phyloP scores from a whole-genome alignment of 2,888 invertebrate genomes.

The Campoplex capitator region DNA sequence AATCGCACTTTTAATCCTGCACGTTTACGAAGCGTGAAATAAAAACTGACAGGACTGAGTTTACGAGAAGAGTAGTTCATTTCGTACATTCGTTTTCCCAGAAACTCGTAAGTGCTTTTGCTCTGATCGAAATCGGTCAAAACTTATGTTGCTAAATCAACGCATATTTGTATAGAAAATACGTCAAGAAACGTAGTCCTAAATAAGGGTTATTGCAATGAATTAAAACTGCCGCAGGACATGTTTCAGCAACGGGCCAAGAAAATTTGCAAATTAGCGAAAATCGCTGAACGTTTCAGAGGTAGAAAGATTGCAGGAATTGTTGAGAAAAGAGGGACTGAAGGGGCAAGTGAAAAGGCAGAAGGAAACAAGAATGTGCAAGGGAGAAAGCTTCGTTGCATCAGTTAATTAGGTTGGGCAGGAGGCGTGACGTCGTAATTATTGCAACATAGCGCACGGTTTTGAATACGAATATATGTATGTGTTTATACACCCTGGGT shows the following conservation, averaged over 20 bases:
- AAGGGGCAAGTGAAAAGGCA: constrained; percentile 20
- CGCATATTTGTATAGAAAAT: background rate
- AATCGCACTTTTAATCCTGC: constrained; percentile 36
- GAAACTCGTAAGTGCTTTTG: background rate
- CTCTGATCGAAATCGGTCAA: background rate
- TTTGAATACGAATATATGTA: constrained; percentile 40
- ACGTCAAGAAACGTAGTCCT: background rate
- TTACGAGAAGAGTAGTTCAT: constrained; percentile 6
- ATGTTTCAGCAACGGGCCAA: constrained; percentile 23
- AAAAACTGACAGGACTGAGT: constrained; percentile 2
- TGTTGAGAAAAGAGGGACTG: constrained; percentile 29
- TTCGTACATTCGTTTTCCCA: background rate
- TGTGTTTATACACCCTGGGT: constrained; percentile 7
- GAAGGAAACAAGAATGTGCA: constrained; percentile 46
- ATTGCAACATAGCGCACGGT: constrained; percentile 80
- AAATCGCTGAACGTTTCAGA: constrained; percentile 61
- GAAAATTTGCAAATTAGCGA: constrained; percentile 71
- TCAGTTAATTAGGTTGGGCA: constrained; percentile 82
- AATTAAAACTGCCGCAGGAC: background rate
- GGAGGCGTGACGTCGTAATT: constrained; percentile 84
- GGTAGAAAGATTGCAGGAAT: constrained; percentile 29
- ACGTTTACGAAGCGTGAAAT: constrained; percentile 30
- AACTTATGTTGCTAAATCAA: background rate
- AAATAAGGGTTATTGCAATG: background rate
- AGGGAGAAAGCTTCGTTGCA: constrained; percentile 62